Percentiles rank a stretch among this genome's conserved stretches.
These are phyloP conservation scores for Pagrus major DNA, from an alignment of 2,113 vertebrate genomes.

Conservation along the genomic window DNA sequence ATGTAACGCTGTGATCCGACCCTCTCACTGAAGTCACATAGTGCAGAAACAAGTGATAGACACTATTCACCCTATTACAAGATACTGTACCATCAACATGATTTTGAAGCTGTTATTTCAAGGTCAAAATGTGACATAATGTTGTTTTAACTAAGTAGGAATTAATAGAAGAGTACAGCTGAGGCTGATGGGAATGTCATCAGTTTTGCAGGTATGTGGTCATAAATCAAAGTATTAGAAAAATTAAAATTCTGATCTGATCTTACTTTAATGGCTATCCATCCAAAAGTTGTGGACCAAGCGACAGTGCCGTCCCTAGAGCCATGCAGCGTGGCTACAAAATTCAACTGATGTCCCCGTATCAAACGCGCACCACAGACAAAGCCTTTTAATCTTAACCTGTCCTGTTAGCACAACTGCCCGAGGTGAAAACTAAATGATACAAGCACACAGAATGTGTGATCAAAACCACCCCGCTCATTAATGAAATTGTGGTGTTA, in stretches of 20 bases:
- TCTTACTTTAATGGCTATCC: neutral
- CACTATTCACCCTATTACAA: too few relatives aligned
- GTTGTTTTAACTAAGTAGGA: neutral
- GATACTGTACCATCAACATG: too few relatives aligned
- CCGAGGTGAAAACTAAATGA: constrained; percentile 30
- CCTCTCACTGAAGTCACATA: too few relatives aligned
- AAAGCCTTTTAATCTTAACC: neutral
- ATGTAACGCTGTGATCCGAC: too few relatives aligned
- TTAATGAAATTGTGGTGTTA: constrained; percentile 40
- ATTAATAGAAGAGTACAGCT: neutral
- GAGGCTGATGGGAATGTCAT: neutral
- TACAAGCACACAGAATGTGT: constrained; percentile 5
- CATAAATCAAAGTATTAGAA: neutral
- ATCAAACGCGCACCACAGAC: neutral
- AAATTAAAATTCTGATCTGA: too few relatives aligned
- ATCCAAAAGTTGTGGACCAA: neutral
- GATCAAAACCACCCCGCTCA: constrained; percentile 31
- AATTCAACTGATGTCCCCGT: neutral
- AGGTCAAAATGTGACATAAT: too few relatives aligned
- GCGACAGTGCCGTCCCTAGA: neutral
- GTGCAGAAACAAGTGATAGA: too few relatives aligned
- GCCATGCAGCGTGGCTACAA: neutral
- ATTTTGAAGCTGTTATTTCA: too few relatives aligned
- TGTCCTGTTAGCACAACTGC: constrained; percentile 8
- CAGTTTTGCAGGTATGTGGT: neutral